Evolutionary conservation across 2,888 invertebrate genomes (phyloP).

Genomic region (Apotomis turbidana): DNA sequence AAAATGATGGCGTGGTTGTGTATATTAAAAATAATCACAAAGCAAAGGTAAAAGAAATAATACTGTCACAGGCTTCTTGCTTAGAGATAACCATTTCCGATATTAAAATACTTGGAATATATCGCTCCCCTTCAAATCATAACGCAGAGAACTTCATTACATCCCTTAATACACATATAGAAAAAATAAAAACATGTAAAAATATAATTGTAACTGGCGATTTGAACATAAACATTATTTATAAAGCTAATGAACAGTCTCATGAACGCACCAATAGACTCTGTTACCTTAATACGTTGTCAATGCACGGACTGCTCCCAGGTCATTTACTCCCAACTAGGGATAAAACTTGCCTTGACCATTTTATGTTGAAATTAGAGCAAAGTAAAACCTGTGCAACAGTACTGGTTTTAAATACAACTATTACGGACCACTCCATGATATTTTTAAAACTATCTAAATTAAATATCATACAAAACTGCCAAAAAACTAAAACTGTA

Average conservation of each 20-base stretch:
- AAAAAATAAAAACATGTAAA: not conserved
- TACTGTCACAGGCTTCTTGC: not conserved
- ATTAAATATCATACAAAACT: not conserved
- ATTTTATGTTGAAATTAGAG: slow-evolving; percentile 8
- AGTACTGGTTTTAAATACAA: not conserved
- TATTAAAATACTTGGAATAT: slow-evolving; percentile 1
- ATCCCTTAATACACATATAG: not conserved
- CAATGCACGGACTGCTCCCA: not conserved
- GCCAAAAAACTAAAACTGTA: not conserved
- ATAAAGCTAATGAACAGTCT: not conserved
- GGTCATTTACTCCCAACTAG: slow-evolving; percentile 2
- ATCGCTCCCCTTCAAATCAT: slow-evolving; percentile 2
- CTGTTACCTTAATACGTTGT: not conserved
- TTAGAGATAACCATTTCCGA: not conserved
- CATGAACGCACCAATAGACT: not conserved
- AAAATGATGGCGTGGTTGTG: slow-evolving; percentile 40
- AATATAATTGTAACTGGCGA: slow-evolving; percentile 8
- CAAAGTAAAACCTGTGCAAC: not conserved
- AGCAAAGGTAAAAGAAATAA: slow-evolving; percentile 31
- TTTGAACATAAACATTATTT: slow-evolving; percentile 2
- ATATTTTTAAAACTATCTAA: not conserved
- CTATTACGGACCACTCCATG: slow-evolving; percentile 11
- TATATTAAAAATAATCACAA: slow-evolving; percentile 33
- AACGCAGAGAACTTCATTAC: not conserved
- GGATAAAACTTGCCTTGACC: slow-evolving; percentile 4